A percentile compares a stretch with the other conserved stretches of the same genome.
Evolutionary conservation across 2,888 invertebrate species (phyloP).

Genomic region (Pediacus dermestoides): DNA sequence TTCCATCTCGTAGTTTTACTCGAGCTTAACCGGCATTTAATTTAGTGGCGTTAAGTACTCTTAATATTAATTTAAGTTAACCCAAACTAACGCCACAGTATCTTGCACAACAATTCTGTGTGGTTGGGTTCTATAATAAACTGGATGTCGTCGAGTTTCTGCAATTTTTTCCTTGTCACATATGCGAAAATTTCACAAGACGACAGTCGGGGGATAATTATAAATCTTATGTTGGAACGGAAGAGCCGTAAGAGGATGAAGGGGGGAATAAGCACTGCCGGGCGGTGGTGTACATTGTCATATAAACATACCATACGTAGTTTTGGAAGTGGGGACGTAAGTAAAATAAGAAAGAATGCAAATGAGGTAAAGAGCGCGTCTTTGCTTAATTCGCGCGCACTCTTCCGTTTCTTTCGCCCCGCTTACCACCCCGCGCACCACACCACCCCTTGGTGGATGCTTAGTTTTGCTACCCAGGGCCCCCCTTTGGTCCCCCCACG

Average conservation of each 20-base stretch:
- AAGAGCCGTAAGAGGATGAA: too few relatives aligned
- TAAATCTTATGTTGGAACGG: too few relatives aligned
- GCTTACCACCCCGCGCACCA: slow-evolving; percentile 16
- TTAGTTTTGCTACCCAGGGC: slow-evolving; percentile 38
- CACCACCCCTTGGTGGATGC: slow-evolving; percentile 34
- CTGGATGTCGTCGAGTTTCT: too few relatives aligned
- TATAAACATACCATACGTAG: too few relatives aligned
- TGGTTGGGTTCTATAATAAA: too few relatives aligned
- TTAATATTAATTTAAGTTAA: slow-evolving; percentile 4
- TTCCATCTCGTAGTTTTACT: too few relatives aligned
- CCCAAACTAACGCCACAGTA: slow-evolving; percentile 4
- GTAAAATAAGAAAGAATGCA: slow-evolving; percentile 45
- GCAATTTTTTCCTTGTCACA: too few relatives aligned
- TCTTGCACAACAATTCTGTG: too few relatives aligned
- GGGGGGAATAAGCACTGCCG: too few relatives aligned
- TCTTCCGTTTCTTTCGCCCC: slow-evolving; percentile 50
- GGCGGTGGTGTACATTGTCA: too few relatives aligned
- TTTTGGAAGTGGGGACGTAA: slow-evolving; percentile 21
- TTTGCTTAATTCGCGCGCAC: slow-evolving; percentile 51
- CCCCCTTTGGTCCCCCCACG: slow-evolving; percentile 36
- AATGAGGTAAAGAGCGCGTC: slow-evolving; percentile 50
- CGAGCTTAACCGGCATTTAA: slow-evolving; percentile 4
- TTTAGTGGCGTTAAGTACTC: slow-evolving; percentile 4
- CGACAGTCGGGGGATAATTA: too few relatives aligned
- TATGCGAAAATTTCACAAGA: too few relatives aligned